Evolutionary conservation across 2,797 vertebrate species (phyloP).

Genomic region (Holocentrus rufus): DNA sequence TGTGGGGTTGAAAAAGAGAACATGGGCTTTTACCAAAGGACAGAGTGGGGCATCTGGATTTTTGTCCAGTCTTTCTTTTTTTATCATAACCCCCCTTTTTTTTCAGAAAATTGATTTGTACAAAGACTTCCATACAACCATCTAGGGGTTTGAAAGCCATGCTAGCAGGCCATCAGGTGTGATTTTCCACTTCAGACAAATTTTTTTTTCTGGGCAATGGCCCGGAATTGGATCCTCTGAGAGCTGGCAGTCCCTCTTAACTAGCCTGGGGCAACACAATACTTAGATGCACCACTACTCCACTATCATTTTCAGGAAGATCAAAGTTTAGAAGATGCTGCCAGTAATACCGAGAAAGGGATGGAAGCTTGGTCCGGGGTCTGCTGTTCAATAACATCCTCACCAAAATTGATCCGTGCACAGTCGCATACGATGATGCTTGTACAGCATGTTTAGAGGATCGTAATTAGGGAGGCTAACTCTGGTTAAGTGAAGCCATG

Average conservation of each 20-base stretch:
- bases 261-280: constrained; percentile 58
- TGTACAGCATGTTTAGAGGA: constrained; percentile 18
- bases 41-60: constrained; percentile 58
- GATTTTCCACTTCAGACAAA: constrained; percentile 77
- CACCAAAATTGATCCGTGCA: background rate
- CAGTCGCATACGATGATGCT: constrained; percentile 12
- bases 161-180: constrained; percentile 71
- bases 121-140: constrained; percentile 67
- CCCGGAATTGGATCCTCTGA: constrained; percentile 70
- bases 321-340: constrained; percentile 38
- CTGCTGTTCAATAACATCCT: background rate
- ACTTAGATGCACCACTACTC: constrained; percentile 41
- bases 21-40: constrained; percentile 50
- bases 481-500: constrained; percentile 23
- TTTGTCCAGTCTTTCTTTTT: constrained; percentile 56
- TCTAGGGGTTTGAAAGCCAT: constrained; percentile 69
- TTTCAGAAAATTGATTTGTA: constrained; percentile 69
- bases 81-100: constrained; percentile 52
- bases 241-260: constrained; percentile 62
- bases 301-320: constrained; percentile 53
- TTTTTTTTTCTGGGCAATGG: constrained; percentile 60
- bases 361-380: background rate
- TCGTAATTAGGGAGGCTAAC: constrained; percentile 26
- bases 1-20: constrained; percentile 20
- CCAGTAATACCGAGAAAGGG: constrained; percentile 29